Percentiles rank a stretch among this genome's conserved stretches.
phyloP scores from a whole-genome alignment of 2,797 vertebrate genomes.

The Pterois miles region DNA sequence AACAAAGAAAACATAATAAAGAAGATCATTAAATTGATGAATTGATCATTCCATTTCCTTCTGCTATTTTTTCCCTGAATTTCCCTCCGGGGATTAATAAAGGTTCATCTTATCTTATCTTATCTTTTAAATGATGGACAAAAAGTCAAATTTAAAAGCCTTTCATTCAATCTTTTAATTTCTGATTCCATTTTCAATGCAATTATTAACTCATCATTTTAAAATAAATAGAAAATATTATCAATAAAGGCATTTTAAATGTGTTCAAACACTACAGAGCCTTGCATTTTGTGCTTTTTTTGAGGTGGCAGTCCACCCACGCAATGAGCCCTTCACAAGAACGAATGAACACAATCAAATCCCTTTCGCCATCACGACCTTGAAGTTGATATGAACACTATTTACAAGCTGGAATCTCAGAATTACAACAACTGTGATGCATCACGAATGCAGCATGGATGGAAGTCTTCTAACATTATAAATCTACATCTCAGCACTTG shows the following conservation, averaged over 20 bases:
- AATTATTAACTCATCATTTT: neutral
- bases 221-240: too few relatives aligned
- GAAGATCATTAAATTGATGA: neutral
- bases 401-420: neutral
- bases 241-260: too few relatives aligned
- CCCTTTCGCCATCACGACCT: too few relatives aligned
- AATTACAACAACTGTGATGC: neutral
- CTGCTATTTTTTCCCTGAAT: too few relatives aligned
- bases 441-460: neutral
- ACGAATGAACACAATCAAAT: too few relatives aligned
- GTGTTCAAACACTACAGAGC: too few relatives aligned
- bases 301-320: too few relatives aligned
- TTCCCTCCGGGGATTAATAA: too few relatives aligned
- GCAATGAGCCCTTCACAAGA: too few relatives aligned
- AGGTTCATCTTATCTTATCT: too few relatives aligned
- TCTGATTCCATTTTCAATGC: neutral
- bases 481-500: neutral
- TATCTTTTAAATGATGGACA: neutral
- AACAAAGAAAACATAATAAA: neutral
- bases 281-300: too few relatives aligned
- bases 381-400: too few relatives aligned
- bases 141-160: neutral
- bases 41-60: neutral
- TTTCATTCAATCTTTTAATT: neutral
- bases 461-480: neutral